Conservation (phyloP, 2,113 vertebrate genomes). For the Raja brachyura region DNA sequence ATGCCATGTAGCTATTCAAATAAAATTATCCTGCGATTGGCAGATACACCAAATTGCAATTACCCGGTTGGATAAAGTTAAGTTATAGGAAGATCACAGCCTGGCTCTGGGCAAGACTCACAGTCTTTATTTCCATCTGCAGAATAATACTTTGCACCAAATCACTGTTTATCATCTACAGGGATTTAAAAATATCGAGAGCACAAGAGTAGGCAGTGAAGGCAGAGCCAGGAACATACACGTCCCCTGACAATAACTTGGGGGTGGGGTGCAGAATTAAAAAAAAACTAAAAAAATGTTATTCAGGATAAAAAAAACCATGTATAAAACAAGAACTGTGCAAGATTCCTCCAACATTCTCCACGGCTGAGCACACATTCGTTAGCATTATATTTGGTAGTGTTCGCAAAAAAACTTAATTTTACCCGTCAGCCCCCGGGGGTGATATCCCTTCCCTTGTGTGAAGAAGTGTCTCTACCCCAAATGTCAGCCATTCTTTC, state of each 20-base stretch:
- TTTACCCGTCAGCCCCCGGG: too few relatives aligned
- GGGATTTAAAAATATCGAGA: background rate
- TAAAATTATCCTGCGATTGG: background rate
- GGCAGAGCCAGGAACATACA: background rate
- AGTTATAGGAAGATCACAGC: background rate
- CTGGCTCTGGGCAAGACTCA: background rate
- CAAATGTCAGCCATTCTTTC: too few relatives aligned
- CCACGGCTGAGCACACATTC: too few relatives aligned
- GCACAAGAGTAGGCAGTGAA: background rate
- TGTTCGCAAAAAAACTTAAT: too few relatives aligned
- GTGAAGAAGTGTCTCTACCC: too few relatives aligned
- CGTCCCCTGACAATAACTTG: background rate
- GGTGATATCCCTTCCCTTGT: too few relatives aligned
- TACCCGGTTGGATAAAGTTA: background rate
- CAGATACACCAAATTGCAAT: background rate
- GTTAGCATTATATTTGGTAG: too few relatives aligned
- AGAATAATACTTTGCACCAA: background rate
- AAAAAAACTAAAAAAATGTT: too few relatives aligned
- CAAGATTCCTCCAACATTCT: too few relatives aligned
- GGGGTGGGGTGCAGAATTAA: too few relatives aligned
- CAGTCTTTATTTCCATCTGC: background rate
- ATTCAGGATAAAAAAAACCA: too few relatives aligned
- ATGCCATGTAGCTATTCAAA: background rate
- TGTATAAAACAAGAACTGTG: too few relatives aligned
- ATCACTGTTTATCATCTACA: background rate